Base-by-base conservation (phyloP, 2,797 vertebrate genomes). In the Mycteria americana region DNA sequence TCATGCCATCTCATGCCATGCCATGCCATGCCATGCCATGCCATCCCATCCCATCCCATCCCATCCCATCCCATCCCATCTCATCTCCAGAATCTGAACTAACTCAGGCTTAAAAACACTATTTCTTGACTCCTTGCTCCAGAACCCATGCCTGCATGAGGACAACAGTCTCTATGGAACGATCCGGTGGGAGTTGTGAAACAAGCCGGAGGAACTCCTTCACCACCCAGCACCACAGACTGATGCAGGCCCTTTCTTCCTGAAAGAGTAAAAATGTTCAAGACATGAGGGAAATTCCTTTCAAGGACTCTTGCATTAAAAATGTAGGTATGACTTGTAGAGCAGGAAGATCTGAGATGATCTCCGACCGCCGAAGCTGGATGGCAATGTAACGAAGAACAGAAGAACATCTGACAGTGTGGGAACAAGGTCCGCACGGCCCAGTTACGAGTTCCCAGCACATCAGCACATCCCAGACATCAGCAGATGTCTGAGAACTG, bases 311-410 rank as follows among this genome's bases (percentile, higher is more conserved):
- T 7, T 48, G 19, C 28, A 53, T 48, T 22, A 65, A 65, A 46
- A 76, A 27, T 5, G 15, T 12, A 16, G 23, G n/a, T 30, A 25
- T 17, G 27, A 14, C 37, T 12, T 18, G 13, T 22, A 41, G 37
- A 50, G 57, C 17, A 7, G 69, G 69, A 50, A 62, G 62, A 28
- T 18, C 35, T 13, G 13, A 37, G 51, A 33, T 16, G 53, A 43
- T 14, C 27, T 9, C 21, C 7, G 11, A 18, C 11, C 0, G 0
- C 24, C 0, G 4, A 56, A 68, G 35, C 4, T 54, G n/a, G 41
- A 31, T 0, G 4, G 37, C 25, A 3, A 15, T 11, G 35, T 27
- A 31, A 16, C 7, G 30, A 48, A 31, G 68, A 33, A 35, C 10
- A 69, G 64, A 17, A 57, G 76, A 64, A 39, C 13, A 48, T 8